Conservation (phyloP, 2,888 invertebrate species). For the Conistra vaccinii region DNA sequence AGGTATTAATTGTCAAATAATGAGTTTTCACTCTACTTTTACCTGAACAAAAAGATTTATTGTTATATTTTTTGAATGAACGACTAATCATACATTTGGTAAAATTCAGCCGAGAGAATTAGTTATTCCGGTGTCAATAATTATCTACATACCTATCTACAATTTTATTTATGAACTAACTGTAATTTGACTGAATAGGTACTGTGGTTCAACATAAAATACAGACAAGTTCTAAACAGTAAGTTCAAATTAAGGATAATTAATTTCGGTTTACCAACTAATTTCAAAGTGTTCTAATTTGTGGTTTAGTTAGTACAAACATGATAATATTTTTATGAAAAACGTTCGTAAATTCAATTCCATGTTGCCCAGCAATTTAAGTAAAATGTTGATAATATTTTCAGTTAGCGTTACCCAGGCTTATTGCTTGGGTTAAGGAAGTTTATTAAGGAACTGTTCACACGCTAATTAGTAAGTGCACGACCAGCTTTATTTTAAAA, state of each 20-base stretch:
- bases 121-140: not conserved
- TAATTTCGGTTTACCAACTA: slow-evolving; percentile 26
- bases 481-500: slow-evolving; percentile 19
- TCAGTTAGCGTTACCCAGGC: slow-evolving; percentile 19
- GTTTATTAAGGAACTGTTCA: slow-evolving; percentile 43
- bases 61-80: not conserved
- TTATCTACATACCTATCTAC: not conserved
- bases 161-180: not conserved
- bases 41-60: not conserved
- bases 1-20: too few relatives aligned
- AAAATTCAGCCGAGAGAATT: not conserved
- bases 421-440: slow-evolving; percentile 23
- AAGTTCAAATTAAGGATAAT: not conserved
- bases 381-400: slow-evolving; percentile 42
- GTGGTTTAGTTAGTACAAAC: slow-evolving; percentile 33
- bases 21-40: not conserved
- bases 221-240: slow-evolving; percentile 3
- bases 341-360: slow-evolving; percentile 49
- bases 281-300: slow-evolving; percentile 45
- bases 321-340: slow-evolving; percentile 49
- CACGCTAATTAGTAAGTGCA: slow-evolving; percentile 52
- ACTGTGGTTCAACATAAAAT: not conserved
- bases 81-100: not conserved
- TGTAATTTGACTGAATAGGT: not conserved
- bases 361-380: slow-evolving; percentile 50